phyloP scores from a whole-genome alignment of 2,797 vertebrate genomes.

The Platalea minor region DNA sequence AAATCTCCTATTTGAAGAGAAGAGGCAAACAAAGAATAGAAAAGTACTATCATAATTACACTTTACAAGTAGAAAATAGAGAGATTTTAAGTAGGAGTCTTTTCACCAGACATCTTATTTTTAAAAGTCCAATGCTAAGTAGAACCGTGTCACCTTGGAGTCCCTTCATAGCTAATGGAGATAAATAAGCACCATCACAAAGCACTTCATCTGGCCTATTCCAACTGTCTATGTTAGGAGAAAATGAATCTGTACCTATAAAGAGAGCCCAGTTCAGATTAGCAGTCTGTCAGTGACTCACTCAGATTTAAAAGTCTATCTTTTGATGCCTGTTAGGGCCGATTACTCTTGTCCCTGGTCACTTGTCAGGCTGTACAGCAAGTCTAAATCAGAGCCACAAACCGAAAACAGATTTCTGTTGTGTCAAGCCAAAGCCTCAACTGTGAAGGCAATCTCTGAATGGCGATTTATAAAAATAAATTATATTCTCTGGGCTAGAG shows the following conservation, averaged over 20 bases:
- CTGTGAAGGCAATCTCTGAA: background rate
- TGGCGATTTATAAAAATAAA: background rate
- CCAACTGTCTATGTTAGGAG: background rate
- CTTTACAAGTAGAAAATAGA: background rate
- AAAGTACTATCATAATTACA: background rate
- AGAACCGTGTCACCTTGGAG: background rate
- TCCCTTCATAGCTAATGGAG: background rate
- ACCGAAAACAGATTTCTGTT: slow-evolving; percentile 17
- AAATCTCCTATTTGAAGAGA: background rate
- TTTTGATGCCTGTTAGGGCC: background rate
- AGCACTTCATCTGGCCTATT: background rate
- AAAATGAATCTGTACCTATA: slow-evolving; percentile 3
- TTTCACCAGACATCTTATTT: background rate
- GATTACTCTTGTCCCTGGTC: background rate
- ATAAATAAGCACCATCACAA: background rate
- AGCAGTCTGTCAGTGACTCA: slow-evolving; percentile 19
- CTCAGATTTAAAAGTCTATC: background rate
- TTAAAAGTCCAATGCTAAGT: background rate
- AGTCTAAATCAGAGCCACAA: background rate
- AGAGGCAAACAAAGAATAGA: background rate
- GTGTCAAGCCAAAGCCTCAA: background rate
- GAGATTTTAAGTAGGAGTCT: background rate
- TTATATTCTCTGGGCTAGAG: background rate
- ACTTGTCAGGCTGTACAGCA: background rate
- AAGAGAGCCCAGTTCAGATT: background rate